phyloP scores from a whole-genome alignment of 2,797 vertebrate species.

The Chaetodon trifasciatus region DNA sequence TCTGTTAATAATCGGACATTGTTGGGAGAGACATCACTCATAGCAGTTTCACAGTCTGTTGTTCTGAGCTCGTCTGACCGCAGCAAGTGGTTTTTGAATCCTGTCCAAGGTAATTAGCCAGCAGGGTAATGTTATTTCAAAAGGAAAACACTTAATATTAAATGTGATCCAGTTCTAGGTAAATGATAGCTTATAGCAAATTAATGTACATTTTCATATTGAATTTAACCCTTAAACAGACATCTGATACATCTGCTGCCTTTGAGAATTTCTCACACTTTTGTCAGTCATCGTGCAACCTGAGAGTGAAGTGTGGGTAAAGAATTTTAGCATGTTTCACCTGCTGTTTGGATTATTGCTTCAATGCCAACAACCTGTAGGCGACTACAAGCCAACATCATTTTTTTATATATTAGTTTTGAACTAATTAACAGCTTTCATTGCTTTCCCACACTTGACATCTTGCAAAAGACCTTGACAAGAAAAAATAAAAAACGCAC shows the following conservation, averaged over 20 bases:
- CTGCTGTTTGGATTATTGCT: conserved; percentile 43
- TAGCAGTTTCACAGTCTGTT: conserved; percentile 32
- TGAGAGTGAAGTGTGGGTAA: conserved; percentile 20
- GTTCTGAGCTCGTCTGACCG: conserved; percentile 10
- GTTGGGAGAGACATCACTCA: conserved; percentile 55
- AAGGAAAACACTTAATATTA: conserved; percentile 25
- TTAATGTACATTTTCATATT: not conserved
- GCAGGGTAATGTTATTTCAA: conserved; percentile 21
- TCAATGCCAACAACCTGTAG: conserved; percentile 15
- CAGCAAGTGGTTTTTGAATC: conserved; percentile 35
- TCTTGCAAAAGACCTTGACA: conserved; percentile 32
- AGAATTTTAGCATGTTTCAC: conserved; percentile 30
- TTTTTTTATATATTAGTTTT: conserved; percentile 8
- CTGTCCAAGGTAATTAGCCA: conserved; percentile 40
- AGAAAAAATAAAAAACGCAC: not conserved
- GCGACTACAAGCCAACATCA: not conserved
- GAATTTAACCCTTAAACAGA: conserved; percentile 14
- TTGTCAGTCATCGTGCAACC: conserved; percentile 18
- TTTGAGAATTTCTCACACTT: conserved; percentile 22
- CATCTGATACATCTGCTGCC: conserved; percentile 1
- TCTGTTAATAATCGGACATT: conserved; percentile 37
- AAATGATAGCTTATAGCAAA: conserved; percentile 13
- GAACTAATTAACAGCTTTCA: conserved; percentile 44
- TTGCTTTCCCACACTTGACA: conserved; percentile 43
- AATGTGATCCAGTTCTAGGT: conserved; percentile 24